Evolutionary conservation across 92 coral and sea anemone genomes (phyloP), one percentile per base, ranked within the genome.

Genomic region (Epizoanthus rinbou): DNA sequence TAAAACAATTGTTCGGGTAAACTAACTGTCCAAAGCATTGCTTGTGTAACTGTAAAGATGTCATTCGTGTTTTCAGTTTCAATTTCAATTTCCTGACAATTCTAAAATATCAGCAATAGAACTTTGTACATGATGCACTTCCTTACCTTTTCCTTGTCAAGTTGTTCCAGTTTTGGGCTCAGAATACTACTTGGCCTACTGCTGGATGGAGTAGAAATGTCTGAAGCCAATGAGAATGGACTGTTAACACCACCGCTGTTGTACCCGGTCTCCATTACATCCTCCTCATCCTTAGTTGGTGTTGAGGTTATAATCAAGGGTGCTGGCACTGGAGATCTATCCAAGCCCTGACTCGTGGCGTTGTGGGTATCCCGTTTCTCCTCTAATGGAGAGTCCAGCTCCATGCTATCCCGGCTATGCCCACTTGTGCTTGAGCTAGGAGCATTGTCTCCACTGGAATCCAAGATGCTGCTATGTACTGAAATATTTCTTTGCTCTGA

Each of bases 141-240:
- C 5, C 85, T 52, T 63, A 96, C 99, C 98, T 96, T 96, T 66
- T 96, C 98, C 73, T 92, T 92, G 35, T 94, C 99, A 76, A 96
- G 86, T 17, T 85, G 91, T 83, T 91, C 99, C 18, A 96, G 90
- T 74, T 96, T 96, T 6, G 99, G 99, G 82, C 99, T 96, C 76
- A 94, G 28, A 90, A 92, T 88, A 52, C 99, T 96, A 31, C 83
- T 87, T 10, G 98, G 99, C 47, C 99, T 91, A 73, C 99, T 93
- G 13, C 94, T 86, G 5, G 90, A 63, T 5, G 95, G 93, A 4
- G 97, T 93, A 11, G 97, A 93, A 56, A 84, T 52, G 82, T 69
- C 83, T 37, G 97, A 93, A 3, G 89, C 89, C 5, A 59, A 22
- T 23, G 92, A 92, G 62, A 89, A 82, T 14, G 95, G 95, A 54